A percentile compares a stretch with the other conserved stretches of the same genome.
Conservation (phyloP, 1,140 invertebrate species). For the Geopemphigus sp. region DNA sequence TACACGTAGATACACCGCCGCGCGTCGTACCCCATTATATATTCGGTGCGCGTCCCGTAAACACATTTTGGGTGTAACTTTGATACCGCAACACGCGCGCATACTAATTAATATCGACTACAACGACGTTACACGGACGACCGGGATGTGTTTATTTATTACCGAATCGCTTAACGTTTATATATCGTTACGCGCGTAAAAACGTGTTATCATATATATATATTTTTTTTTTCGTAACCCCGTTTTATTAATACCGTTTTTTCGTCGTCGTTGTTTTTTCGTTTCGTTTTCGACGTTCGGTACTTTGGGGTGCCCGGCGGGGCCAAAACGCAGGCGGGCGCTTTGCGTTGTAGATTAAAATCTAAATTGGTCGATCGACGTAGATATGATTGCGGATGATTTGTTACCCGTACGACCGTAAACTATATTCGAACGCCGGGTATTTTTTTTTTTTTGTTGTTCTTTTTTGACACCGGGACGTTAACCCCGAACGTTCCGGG, state of each 20-base stretch:
- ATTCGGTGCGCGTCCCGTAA: conserved; percentile 24
- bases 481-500: neutral
- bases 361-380: conserved; percentile 36
- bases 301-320: neutral
- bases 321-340: conserved; percentile 5
- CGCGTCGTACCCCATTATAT: no score
- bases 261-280: no score
- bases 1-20: no score
- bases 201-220: conserved; percentile 11
- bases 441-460: no score
- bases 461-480: neutral
- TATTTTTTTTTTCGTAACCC: conserved; percentile 19
- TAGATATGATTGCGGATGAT: conserved; percentile 42
- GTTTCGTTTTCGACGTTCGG: no score
- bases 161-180: conserved; percentile 34
- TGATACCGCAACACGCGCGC: neutral
- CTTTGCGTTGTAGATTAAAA: conserved; percentile 32
- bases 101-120: conserved; percentile 38
- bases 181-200: conserved; percentile 39
- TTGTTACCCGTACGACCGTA: conserved; percentile 35
- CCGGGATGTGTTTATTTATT: conserved; percentile 37
- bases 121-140: neutral
- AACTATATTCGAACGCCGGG: conserved; percentile 27
- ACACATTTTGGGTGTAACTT: conserved; percentile 33
- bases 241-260: conserved; percentile 14